Evolutionary conservation across 2,888 invertebrate genomes (phyloP).

Genomic region (Melanophora roralis): DNA sequence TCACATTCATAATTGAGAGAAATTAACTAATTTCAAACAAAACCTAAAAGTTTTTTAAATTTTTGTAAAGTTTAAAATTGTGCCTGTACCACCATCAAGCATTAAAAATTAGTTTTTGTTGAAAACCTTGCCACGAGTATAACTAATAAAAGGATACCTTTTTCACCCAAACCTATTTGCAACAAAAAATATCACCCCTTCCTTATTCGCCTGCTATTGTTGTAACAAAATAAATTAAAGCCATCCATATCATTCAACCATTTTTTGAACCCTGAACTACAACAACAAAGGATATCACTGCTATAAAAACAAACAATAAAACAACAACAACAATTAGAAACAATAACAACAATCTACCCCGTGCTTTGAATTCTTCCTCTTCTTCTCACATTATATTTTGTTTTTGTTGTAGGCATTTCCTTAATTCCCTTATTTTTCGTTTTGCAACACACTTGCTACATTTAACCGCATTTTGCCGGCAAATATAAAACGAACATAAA

Average conservation of each 20-base stretch:
- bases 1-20: too few relatives aligned
- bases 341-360: conserved; percentile 30
- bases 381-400: conserved; percentile 27
- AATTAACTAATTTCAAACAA: too few relatives aligned
- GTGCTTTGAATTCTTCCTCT: conserved; percentile 52
- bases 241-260: conserved; percentile 24
- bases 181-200: conserved; percentile 22
- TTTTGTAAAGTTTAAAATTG: conserved; percentile 3
- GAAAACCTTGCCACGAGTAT: conserved; percentile 11
- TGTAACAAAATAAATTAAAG: conserved; percentile 33
- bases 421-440: conserved; percentile 4
- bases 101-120: conserved; percentile 29
- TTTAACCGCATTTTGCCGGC: conserved; percentile 60
- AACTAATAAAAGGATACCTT: conserved; percentile 52
- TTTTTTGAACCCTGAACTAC: conserved; percentile 44
- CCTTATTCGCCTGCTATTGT: conserved; percentile 6
- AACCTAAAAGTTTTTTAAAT: too few relatives aligned
- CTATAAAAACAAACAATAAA: neutral
- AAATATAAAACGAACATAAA: conserved; percentile 51
- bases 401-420: conserved; percentile 30
- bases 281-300: neutral
- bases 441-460: conserved; percentile 60
- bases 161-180: conserved; percentile 13
- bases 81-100: conserved; percentile 32
- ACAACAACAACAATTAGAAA: conserved; percentile 4